Percentiles rank a stretch among this genome's conserved stretches.
Conservation (phyloP, 64 coral and sea anemone genomes). For the Orbicella faveolata region DNA sequence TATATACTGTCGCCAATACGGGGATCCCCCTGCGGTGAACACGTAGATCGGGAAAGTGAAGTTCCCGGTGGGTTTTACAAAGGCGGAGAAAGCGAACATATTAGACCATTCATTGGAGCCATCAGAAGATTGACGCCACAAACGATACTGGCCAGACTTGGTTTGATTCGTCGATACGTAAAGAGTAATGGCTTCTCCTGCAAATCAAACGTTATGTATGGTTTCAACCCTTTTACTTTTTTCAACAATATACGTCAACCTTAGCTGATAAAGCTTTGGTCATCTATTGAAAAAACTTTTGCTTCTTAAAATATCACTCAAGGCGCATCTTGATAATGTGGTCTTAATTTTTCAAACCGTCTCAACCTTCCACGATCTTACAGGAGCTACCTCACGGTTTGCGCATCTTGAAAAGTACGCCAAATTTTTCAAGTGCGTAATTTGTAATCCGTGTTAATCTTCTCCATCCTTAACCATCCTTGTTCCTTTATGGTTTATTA, state of each 20-base stretch:
- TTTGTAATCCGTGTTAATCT: too few species aligned
- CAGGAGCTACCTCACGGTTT: too few species aligned
- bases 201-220: neutral
- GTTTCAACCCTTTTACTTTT: too few species aligned
- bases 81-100: constrained; percentile 68
- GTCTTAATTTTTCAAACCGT: too few species aligned
- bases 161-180: constrained; percentile 74
- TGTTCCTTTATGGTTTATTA: too few species aligned
- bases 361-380: too few species aligned
- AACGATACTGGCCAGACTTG: constrained; percentile 66
- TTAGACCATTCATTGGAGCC: constrained; percentile 86
- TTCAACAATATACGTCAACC: too few species aligned
- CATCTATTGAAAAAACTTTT: neutral
- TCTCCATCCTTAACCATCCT: too few species aligned
- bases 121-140: constrained; percentile 75
- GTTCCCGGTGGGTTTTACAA: constrained; percentile 47
- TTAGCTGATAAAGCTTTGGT: neutral
- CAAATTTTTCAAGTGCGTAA: too few species aligned
- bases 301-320: neutral
- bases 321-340: too few species aligned
- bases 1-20: constrained; percentile 94
- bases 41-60: constrained; percentile 90
- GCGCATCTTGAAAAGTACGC: too few species aligned
- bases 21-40: constrained; percentile 85
- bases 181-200: constrained; percentile 67